Conservation (phyloP, 1,140 invertebrate species). For the Parapsyche elsis region DNA sequence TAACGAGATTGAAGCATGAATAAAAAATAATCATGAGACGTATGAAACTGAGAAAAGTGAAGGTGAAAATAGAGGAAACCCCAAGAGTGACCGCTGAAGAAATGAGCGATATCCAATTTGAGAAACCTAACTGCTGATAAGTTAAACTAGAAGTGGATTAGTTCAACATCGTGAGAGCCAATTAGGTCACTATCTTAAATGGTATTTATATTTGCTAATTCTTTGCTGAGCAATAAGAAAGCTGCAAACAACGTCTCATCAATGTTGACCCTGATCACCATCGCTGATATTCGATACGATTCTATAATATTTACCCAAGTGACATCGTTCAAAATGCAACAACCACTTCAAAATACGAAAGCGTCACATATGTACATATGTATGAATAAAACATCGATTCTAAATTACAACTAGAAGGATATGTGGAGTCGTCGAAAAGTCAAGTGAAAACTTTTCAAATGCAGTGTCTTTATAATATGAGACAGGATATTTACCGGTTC, state of each 20-base stretch:
- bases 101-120: slow-evolving; percentile 5
- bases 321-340: too few species aligned
- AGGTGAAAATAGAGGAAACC: not conserved
- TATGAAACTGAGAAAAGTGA: not conserved
- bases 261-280: not conserved
- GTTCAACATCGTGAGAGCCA: slow-evolving; percentile 15
- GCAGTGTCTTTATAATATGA: not conserved
- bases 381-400: not conserved
- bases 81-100: not conserved
- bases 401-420: not conserved
- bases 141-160: slow-evolving; percentile 22
- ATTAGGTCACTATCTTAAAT: slow-evolving; percentile 7
- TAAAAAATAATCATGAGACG: not conserved
- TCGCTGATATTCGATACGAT: not conserved
- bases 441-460: not conserved
- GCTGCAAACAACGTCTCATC: not conserved
- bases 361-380: not conserved
- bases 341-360: too few species aligned
- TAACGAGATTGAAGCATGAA: too few species aligned
- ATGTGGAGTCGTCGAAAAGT: not conserved
- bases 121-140: slow-evolving; percentile 4
- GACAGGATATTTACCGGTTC: slow-evolving; percentile 43
- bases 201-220: not conserved
- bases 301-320: not conserved
- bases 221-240: not conserved